These are phyloP conservation scores for Reticulitermes lucifugus DNA, from an alignment of 2,888 invertebrate genomes.

Conservation along the genomic window DNA sequence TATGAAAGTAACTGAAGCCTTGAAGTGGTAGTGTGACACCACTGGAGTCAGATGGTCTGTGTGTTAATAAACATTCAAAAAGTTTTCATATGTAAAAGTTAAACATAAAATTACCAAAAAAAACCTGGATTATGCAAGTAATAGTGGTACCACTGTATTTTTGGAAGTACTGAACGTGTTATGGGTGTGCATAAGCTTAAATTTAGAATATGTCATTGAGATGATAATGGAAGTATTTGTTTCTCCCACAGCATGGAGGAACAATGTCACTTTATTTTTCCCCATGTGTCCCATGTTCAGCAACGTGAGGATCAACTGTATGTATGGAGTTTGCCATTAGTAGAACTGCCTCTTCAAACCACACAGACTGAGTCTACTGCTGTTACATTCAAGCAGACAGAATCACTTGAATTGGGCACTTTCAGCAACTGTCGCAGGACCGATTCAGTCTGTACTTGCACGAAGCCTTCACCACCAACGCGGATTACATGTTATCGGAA, in stretches of 20 bases:
- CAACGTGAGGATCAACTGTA: slow-evolving; percentile 37
- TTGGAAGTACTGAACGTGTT: too few species aligned
- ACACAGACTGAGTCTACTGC: background rate
- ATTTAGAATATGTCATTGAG: background rate
- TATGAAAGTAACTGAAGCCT: too few species aligned
- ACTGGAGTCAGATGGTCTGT: too few species aligned
- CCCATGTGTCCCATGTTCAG: slow-evolving; percentile 46
- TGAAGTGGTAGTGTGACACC: too few species aligned
- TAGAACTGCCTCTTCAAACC: background rate
- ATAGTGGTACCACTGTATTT: too few species aligned
- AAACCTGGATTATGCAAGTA: too few species aligned
- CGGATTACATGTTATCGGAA: slow-evolving; percentile 29
- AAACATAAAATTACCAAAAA: too few species aligned
- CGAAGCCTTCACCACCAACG: background rate
- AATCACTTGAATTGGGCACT: background rate
- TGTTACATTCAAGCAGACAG: background rate
- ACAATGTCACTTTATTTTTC: slow-evolving; percentile 42
- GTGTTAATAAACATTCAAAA: too few species aligned
- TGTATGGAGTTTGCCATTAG: slow-evolving; percentile 34
- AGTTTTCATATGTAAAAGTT: too few species aligned
- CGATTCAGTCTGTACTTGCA: background rate
- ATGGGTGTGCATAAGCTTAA: too few species aligned
- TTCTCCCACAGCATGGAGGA: slow-evolving; percentile 46
- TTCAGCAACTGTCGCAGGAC: background rate
- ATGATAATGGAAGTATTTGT: background rate